Base-by-base conservation (phyloP, 1,140 invertebrate genomes). In the Proctacanthus coquilletti region DNA sequence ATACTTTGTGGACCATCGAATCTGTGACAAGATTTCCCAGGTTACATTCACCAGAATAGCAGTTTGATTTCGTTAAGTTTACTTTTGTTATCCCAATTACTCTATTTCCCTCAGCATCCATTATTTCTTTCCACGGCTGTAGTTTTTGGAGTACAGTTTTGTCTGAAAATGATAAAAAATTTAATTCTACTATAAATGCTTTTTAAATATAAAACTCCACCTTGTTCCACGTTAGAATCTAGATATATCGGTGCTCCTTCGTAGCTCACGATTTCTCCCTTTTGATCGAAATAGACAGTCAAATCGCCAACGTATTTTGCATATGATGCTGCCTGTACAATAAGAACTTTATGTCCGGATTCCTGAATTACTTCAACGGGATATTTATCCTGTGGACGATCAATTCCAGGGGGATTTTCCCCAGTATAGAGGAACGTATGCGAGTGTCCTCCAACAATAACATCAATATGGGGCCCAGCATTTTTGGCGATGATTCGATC, bases 391-490 rank as follows among this genome's bases (percentile, higher is more conserved):
- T 43, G 46, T 0, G 72, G 58, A 0, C 37, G 60, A 32, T 80
- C 72, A 0, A 57, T 59, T 3, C 70, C 72, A 0, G 72, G 72
- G 0, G 69, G 66, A 2, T 55, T 44, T 6, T 46, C 52, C 19
- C 70, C 72, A 2, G 63, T 69, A 50, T 70, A 85, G 0, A 87
- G 63, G 42, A 88, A 73, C 0, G 80, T 81, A 49, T 92, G 84
- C 4, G 80, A 80, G 50, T 93, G 87, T n/a, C 78, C 82, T 10
- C 87, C 87, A 17, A 93, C 80, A 41, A 93, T 83, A 1, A 83
- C 71, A 40, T 81, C 76, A 21, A 91, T 72, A 29, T 77, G 62
- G 19, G 70, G 61, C 20, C 67, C 73, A 21, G 70, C 64, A 19
- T 69, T 61, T 11, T 46, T 45, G 0, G 84, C 86, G 39, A 92